These are phyloP conservation scores for Eulemur rubriventer DNA, from an alignment of 2,797 vertebrate species.

Conservation along the genomic window DNA sequence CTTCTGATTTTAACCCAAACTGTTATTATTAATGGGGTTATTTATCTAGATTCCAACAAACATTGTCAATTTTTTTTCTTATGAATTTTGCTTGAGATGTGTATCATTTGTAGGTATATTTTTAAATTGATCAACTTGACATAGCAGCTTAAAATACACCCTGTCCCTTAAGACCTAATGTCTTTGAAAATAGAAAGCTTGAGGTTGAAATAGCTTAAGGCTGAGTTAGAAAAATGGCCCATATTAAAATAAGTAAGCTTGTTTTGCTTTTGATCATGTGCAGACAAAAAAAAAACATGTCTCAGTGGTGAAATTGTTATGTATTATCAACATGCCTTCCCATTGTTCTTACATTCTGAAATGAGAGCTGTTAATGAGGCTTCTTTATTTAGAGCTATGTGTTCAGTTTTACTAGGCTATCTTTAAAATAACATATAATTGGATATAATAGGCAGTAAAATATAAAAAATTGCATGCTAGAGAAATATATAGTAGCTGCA, in stretches of 20 bases:
- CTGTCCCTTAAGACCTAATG: constrained; percentile 71
- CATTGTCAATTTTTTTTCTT: constrained; percentile 28
- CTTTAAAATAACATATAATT: constrained; percentile 52
- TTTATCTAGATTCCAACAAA: constrained; percentile 65
- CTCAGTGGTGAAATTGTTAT: constrained; percentile 70
- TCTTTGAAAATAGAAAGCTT: constrained; percentile 73
- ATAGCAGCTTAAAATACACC: constrained; percentile 73
- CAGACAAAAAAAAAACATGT: constrained; percentile 66
- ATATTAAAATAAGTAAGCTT: constrained; percentile 70
- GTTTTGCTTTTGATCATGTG: constrained; percentile 69
- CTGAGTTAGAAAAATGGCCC: constrained; percentile 71
- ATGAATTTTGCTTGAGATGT: constrained; percentile 58
- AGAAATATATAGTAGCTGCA: not conserved
- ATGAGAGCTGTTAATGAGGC: constrained; percentile 31
- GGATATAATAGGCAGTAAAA: constrained; percentile 25
- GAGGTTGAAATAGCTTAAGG: constrained; percentile 70
- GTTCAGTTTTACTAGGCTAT: not conserved
- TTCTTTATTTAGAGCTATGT: constrained; percentile 54
- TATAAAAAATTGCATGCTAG: not conserved
- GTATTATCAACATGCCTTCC: constrained; percentile 27
- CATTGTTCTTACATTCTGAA: constrained; percentile 50
- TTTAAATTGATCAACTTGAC: constrained; percentile 73
- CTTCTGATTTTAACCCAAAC: constrained; percentile 46
- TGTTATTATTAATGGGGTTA: constrained; percentile 16
- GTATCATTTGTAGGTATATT: constrained; percentile 44